Conservation (phyloP, 2,113 vertebrate genomes). For the Zosterops lateralis region DNA sequence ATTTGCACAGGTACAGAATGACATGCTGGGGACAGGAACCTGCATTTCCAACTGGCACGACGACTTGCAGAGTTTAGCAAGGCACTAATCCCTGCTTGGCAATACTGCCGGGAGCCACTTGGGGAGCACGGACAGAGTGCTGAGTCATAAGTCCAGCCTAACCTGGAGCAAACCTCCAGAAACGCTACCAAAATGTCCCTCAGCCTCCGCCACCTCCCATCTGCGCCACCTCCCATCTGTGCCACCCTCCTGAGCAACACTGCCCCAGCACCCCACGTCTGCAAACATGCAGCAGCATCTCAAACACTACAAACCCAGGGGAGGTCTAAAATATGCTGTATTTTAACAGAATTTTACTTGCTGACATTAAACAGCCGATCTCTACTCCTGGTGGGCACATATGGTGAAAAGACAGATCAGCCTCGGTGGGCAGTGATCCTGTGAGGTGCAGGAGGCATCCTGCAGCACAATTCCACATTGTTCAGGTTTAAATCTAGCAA, state of each 20-base stretch:
- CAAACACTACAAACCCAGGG: background rate
- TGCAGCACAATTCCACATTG: background rate
- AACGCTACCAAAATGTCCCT: background rate
- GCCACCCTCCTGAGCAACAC: background rate
- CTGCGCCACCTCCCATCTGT: rapidly evolving
- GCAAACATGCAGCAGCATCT: background rate
- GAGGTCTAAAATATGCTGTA: background rate
- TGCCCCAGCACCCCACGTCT: background rate
- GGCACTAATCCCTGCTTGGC: background rate
- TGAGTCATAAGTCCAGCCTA: slow-evolving; percentile 52
- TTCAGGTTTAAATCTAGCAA: background rate
- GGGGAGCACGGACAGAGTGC: slow-evolving; percentile 43
- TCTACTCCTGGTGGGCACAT: background rate
- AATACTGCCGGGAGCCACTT: slow-evolving; percentile 42
- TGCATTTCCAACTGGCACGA: background rate
- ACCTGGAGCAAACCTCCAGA: slow-evolving; percentile 21
- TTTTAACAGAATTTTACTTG: background rate
- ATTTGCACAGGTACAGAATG: background rate
- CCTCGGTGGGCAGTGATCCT: background rate
- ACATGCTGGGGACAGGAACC: background rate
- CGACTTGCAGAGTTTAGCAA: background rate
- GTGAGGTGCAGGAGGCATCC: background rate
- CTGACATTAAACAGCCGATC: background rate
- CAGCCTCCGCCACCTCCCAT: rapidly evolving
- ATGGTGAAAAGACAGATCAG: background rate